These are phyloP conservation scores for Turritopsis rubra DNA, from an alignment of 30 jellyfish, hydroid and myxozoan species.

Conservation along the genomic window DNA sequence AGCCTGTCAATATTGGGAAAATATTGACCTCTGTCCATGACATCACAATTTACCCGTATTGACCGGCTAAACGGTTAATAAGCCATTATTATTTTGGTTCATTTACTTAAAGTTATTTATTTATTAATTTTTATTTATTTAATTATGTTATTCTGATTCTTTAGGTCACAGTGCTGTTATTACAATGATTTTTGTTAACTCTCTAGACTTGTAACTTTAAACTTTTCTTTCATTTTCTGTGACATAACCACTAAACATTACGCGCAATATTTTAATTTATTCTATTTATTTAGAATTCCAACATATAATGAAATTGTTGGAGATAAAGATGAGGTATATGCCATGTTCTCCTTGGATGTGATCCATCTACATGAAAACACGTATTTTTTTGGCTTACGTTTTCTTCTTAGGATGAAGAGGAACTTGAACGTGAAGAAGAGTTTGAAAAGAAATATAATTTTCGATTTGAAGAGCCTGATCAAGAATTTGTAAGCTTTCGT, in stretches of 20 bases:
- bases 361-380: not conserved
- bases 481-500: constrained; percentile 66
- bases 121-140: too few species aligned
- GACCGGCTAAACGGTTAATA: too few species aligned
- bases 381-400: not conserved
- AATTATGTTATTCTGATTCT: too few species aligned
- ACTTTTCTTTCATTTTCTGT: not conserved
- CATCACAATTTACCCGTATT: too few species aligned
- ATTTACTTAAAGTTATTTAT: too few species aligned
- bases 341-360: not conserved
- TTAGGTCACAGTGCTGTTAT: too few species aligned
- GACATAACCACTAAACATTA: not conserved
- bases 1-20: too few species aligned
- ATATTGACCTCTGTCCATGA: too few species aligned
- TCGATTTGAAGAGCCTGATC: constrained; percentile 96
- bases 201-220: too few species aligned
- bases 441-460: constrained; percentile 83
- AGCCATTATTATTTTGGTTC: too few species aligned
- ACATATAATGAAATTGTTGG: constrained; percentile 63
- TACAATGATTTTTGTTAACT: too few species aligned
- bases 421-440: constrained; percentile 66
- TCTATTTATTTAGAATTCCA: constrained; percentile 43
- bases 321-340: constrained; percentile 41
- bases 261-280: not conserved
- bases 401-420: constrained; percentile 47